A percentile compares a stretch with the other conserved stretches of the same genome.
Conservation (phyloP, 2,797 vertebrate genomes). For the Gouania willdenowi region DNA sequence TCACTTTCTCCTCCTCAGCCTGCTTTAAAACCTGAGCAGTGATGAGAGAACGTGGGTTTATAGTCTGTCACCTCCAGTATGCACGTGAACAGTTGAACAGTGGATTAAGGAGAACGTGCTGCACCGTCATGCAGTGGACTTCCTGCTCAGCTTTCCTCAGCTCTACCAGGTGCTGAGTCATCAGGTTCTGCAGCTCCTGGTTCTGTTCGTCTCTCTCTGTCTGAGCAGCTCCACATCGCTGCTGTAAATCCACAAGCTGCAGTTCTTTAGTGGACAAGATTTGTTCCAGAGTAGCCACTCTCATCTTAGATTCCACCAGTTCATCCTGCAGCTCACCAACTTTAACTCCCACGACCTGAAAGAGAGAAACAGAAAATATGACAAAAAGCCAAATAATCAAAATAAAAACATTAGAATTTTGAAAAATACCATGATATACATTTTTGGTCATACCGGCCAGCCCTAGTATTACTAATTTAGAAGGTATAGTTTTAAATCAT, state of each 20-base stretch:
- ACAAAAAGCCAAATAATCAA: too few relatives aligned
- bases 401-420: not conserved
- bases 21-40: slow-evolving; percentile 32
- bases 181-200: slow-evolving; percentile 45
- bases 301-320: slow-evolving; percentile 30
- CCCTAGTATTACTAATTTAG: too few relatives aligned
- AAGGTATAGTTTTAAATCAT: too few relatives aligned
- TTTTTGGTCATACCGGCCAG: too few relatives aligned
- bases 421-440: too few relatives aligned
- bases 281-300: slow-evolving; percentile 53
- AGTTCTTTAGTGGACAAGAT: slow-evolving; percentile 71
- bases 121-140: slow-evolving; percentile 35
- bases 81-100: too few relatives aligned
- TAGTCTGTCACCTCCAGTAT: too few relatives aligned
- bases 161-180: slow-evolving; percentile 27
- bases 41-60: not conserved
- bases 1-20: slow-evolving; percentile 44
- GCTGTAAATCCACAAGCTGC: slow-evolving; percentile 53
- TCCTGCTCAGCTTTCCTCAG: slow-evolving; percentile 46
- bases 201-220: slow-evolving; percentile 51
- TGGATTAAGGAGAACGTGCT: not conserved
- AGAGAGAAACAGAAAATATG: not conserved
- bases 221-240: slow-evolving; percentile 34
- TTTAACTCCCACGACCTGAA: slow-evolving; percentile 19
- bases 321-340: slow-evolving; percentile 36